Conservation (phyloP, 2,888 invertebrate genomes). For the Isotomurus palustris region DNA sequence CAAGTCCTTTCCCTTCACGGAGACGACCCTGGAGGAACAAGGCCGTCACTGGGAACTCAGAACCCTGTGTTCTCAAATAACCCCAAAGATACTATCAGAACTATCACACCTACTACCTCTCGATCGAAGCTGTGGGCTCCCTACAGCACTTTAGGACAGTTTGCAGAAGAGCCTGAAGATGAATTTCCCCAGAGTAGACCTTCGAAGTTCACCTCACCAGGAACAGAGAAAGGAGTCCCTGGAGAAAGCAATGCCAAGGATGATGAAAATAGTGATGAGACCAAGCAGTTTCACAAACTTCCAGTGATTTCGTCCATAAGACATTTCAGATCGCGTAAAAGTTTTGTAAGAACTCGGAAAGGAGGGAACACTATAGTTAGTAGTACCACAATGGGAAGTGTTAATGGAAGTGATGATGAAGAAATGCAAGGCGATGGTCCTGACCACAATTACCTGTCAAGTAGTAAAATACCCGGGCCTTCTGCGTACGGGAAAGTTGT, state of each 20-base stretch:
- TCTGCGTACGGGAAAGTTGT: slow-evolving; percentile 9
- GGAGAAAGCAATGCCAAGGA: neutral
- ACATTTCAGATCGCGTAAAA: slow-evolving; percentile 45
- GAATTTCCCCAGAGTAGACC: neutral
- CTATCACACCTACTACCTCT: slow-evolving; percentile 1
- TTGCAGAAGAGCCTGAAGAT: slow-evolving; percentile 12
- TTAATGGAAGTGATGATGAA: too few species aligned
- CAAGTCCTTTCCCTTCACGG: too few species aligned
- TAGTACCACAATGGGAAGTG: too few species aligned
- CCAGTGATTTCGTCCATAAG: slow-evolving; percentile 44
- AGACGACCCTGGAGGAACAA: too few species aligned
- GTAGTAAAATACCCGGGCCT: neutral
- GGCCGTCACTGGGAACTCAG: too few species aligned
- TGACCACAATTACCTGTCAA: neutral
- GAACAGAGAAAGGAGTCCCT: neutral
- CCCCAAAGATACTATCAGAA: too few species aligned
- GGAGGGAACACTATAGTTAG: slow-evolving; percentile 16
- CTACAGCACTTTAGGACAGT: slow-evolving; percentile 32
- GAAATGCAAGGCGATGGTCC: neutral
- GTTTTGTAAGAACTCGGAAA: slow-evolving; percentile 40
- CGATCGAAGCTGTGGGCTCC: slow-evolving; percentile 41
- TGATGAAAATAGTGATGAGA: neutral
- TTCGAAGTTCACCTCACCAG: neutral
- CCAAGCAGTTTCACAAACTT: slow-evolving; percentile 12
- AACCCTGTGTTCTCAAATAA: too few species aligned